phyloP scores from a whole-genome alignment of 1,140 invertebrate species.

The Pentalonia nigronervosa region DNA sequence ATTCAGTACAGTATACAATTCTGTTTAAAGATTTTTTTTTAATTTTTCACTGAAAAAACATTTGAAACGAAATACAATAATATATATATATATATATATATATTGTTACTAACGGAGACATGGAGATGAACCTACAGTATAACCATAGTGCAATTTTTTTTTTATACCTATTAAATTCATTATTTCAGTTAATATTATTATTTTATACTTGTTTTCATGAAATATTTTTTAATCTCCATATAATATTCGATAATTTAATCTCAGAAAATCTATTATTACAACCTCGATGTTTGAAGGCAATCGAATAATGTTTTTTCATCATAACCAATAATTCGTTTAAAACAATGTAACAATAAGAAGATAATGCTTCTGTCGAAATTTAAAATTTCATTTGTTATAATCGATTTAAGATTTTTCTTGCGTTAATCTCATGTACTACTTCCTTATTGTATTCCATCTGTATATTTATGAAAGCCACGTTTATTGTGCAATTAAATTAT shows the following conservation, averaged over 20 bases:
- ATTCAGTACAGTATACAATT: neutral
- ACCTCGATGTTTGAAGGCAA: neutral
- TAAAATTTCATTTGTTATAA: neutral
- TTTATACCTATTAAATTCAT: neutral
- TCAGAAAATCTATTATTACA: neutral
- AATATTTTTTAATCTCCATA: neutral
- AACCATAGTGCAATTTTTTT: neutral
- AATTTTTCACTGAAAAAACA: neutral
- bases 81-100: no score
- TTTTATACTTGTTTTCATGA: neutral
- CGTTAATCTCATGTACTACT: neutral
- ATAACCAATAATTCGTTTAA: neutral
- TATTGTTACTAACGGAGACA: neutral
- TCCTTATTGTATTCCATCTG: neutral
- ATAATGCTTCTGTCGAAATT: neutral
- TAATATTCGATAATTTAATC: neutral
- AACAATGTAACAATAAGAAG: neutral
- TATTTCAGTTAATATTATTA: neutral
- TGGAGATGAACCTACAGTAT: neutral
- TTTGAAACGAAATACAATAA: neutral
- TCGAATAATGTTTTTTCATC: slow-evolving; percentile 7
- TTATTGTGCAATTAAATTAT: neutral
- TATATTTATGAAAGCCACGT: neutral
- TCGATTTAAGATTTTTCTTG: neutral
- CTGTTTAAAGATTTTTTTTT: neutral